Evolutionary conservation across 2,888 invertebrate species (phyloP), one percentile per base, ranked within the genome.

Genomic region (Hypomecis atomaria): DNA sequence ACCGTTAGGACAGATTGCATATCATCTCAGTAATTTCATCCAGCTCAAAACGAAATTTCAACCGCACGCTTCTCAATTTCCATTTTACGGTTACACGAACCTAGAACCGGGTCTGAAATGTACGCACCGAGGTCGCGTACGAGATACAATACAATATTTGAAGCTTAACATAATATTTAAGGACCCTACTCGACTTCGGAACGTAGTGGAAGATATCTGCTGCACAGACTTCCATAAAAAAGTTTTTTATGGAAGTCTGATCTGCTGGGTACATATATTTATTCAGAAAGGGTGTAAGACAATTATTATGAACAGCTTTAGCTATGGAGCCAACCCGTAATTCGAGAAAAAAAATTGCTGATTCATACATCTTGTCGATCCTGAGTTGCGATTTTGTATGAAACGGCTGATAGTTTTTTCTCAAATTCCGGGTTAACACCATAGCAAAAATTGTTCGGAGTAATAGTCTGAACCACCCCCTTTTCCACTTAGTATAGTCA

Each of bases 51-150:
- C 56, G 56, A 65, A 66, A 69, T 69, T 52, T 57, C 56, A n/a
- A 50, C 59, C 59, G 48, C 66, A 52, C 56, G 50, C 44, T 47
- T 68, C 65, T 67, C 64, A 65, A 68, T 67, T 62, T 66, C 59
- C 53, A 62, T 52, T 62, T 68, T 65, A 68, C 65, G 59, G 62
- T 57, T 62, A 62, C 50, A 36, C 42, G 48, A 56, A 56, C 59
- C 62, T 58, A 23, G 23, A 23, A 62, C 62, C 57, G 62, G 47
- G 54, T 45, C 59, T 63, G 56, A 52, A 62, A 65, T 47, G 49
- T 64, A 50, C 34, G 40, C 55, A 11, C 33, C 33, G 42, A 37
- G 52, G 48, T 34, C 61, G 61, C 57, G 62, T 63, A 65, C 65
- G 68, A 65, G 54, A 43, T 43, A 54, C 34, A 49, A 10, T 47